Conservation (phyloP, 2,797 vertebrate species). For the Catharus ustulatus region DNA sequence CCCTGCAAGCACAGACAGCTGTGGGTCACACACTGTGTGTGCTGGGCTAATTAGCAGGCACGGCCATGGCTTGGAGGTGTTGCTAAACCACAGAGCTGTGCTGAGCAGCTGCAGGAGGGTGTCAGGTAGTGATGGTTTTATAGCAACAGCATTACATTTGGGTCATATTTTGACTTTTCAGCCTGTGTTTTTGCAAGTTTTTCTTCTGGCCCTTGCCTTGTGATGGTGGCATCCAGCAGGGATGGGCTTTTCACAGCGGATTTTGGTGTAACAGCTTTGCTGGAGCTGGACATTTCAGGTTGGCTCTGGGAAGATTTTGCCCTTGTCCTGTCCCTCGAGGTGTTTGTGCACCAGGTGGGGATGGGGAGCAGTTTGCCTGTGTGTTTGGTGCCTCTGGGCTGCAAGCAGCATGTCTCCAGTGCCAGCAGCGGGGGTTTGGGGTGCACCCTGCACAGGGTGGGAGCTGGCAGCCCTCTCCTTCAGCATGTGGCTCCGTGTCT, state of each 20-base stretch:
- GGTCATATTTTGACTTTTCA: not conserved
- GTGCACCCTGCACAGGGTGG: not conserved
- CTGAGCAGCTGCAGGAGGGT: not conserved
- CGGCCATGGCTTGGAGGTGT: fast-evolving
- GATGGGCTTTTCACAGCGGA: not conserved
- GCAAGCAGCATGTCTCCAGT: not conserved
- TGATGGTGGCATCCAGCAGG: fast-evolving
- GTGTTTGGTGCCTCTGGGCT: not conserved
- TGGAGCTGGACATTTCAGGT: fast-evolving
- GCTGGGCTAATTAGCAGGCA: not conserved
- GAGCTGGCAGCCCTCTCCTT: not conserved
- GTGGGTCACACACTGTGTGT: not conserved
- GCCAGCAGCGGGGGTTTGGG: not conserved
- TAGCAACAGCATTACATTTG: not conserved
- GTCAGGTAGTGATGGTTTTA: not conserved
- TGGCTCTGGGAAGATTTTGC: not conserved
- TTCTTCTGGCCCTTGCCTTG: not conserved
- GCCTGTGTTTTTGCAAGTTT: not conserved
- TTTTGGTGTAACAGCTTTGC: not conserved
- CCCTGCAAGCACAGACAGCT: not conserved
- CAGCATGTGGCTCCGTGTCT: constrained; percentile 37
- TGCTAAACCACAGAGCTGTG: not conserved
- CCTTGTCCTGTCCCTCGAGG: not conserved
- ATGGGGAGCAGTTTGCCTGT: fast-evolving
- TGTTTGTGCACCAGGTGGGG: not conserved